Evolutionary conservation across 1,140 invertebrate species (phyloP), one percentile per base, ranked within the genome.

Genomic region (Drosophila watanabei): DNA sequence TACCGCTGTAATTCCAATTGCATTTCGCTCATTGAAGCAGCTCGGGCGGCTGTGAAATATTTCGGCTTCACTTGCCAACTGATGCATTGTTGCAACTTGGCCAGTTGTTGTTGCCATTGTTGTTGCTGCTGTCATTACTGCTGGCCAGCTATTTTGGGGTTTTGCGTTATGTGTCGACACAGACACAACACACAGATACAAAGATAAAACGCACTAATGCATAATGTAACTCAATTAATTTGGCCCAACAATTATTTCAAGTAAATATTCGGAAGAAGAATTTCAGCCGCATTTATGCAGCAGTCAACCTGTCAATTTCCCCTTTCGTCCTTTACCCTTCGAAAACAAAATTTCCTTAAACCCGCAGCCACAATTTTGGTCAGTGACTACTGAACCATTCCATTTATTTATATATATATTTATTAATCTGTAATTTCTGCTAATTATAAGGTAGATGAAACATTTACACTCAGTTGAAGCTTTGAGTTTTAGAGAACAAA

Each of bases 171-270:
- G 56, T 59, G 51, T 63, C 52, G 9, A 73, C 20, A 52, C 28
- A 71, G 41, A 72, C 14, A 48, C 16, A 9, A 20, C 24, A 20
- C 58, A 13, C 13, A 10, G 3, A 48, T 6, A 14, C 30, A 30
- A n/a, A 64, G 28, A 41, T 41, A 65, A 16, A n/a, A 56, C 48
- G 72, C 82, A 78, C 75, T 63, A 68, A 61, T 75, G 60, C 32
- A 85, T 66, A 82, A 81, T 84, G 70, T 71, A 88, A 89, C 85
- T 84, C 68, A 88, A 89, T 88, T 84, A 88, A 88, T 88, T 89
- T 84, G 72, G 63, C 45, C 79, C 72, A 78, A 54, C 58, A 76
- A 89, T 88, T 82, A 80, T 83, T 68, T 52, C 37, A 46, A 62
- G 57, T 63, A 54, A 65, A 54, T 65, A 78, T 56, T 48, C 52